Base-by-base conservation (phyloP, 2,797 vertebrate genomes). In the Pyrrhura leucotis region DNA sequence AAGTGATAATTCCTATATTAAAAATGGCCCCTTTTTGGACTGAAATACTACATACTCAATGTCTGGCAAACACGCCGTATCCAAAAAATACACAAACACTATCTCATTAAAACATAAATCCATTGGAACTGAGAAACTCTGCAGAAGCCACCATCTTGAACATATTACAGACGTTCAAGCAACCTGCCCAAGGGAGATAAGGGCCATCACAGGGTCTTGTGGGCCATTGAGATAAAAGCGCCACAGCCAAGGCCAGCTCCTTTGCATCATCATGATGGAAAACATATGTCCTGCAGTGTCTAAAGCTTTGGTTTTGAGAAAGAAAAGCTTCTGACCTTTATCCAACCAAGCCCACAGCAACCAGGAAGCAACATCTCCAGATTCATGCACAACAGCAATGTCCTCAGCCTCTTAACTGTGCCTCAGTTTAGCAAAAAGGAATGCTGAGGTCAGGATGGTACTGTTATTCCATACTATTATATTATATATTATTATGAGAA, bases 31-130 rank as follows among this genome's bases (percentile, higher is more conserved):
- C 62, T 88, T 69, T 66, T 25, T 22, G 47, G 63, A 19, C 33
- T 90, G 47, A 88, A 94, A 61, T 69, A 51, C 66, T 89, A 79
- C 76, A 66, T 12, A 63, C 17, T 67, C 33, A 39, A 28, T 20
- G 77, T 88, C 71, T 90, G 71, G 39, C 73, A 82, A 86, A 85
- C 18, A 22, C 5, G 68, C 28, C 20, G 1, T 45, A 77, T 59
- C 23, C 51, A 91, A 89, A 86, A 92, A 71, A 58, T 35, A 65
- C 17, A n/a, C 14, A 77, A 90, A 25, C 1, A 0, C 87, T 97
- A 97, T 96, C 96, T 95, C 42, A 44, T n/a, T 68, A 62, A 62
- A 92, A 97, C 93, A 97, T 37, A 85, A 90, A 88, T 63, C 45
- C 59, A 69, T 6, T 65, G n/a, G 73, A 96, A 79, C 4, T 21